Base-by-base conservation (phyloP, 2,113 vertebrate genomes). In the Odontophorus gujanensis region DNA sequence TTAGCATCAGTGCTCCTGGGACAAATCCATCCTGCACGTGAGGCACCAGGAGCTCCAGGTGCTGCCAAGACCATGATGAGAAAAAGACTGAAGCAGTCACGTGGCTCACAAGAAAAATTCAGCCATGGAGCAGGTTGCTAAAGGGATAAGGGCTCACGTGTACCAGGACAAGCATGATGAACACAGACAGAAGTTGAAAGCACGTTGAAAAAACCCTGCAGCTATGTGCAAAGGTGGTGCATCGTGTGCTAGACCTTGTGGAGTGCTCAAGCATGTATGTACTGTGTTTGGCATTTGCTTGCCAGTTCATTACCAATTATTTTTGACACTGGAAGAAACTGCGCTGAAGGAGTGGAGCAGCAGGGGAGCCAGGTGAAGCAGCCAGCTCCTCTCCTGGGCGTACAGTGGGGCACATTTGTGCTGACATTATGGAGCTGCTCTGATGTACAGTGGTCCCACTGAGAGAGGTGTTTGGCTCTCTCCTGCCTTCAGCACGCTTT, bases 381-480 rank as follows among this genome's bases (percentile, higher is more conserved):
- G n/a, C 15, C 7, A 3, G 16, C 19, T 62, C 36, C 32, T 10
- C 0, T 0, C 2, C 15, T 2, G 9, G 17, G 43, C 4, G 30
- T 26, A 40, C 55, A 55, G 32, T 26, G 68, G 14, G 32, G 15
- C 38, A 47, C 5, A 11, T 40, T 32, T 51, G 9, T 15, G 3
- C 5, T 1, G 1, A 26, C 9, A 45, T 36, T 45, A 30, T 13
- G 32, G 47, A 34, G 21, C 63, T 55, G 55, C 34, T 69, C 25
- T 30, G 53, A 62, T 36, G 13, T 24, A 32, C 47, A 50, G 0
- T 13, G n/a, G 24, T 36, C 10, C 47, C 25, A 3, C 36, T 8
- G 22, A 19, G 19, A 83, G 38, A 71, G 32, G 14, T 1, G 1
- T 51, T 69, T 68, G 50, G 25, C 66, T 77, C 69, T 21, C 4